Conservation (phyloP, 2,113 vertebrate species). For the Poeciliopsis retropinna region DNA sequence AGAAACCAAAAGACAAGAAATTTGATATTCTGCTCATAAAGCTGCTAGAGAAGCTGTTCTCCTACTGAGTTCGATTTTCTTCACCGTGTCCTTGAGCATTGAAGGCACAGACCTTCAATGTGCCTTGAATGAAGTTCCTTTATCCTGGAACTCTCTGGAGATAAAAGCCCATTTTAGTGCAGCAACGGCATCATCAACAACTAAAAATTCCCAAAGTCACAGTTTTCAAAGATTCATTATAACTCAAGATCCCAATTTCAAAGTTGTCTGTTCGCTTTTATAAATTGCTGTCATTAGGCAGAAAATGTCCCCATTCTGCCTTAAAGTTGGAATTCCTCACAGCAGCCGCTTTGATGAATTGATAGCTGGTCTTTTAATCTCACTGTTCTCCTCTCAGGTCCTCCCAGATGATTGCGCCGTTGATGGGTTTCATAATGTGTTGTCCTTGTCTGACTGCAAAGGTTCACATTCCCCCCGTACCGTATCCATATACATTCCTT, state of each 20-base stretch:
- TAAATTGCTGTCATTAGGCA: slow-evolving; percentile 59
- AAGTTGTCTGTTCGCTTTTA: slow-evolving; percentile 44
- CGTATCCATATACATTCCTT: slow-evolving; percentile 22
- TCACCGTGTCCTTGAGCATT: background rate
- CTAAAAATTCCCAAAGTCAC: slow-evolving; percentile 13
- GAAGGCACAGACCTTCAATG: background rate
- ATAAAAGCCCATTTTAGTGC: slow-evolving; percentile 9
- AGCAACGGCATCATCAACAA: background rate
- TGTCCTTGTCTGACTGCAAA: slow-evolving; percentile 52
- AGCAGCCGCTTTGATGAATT: slow-evolving; percentile 64
- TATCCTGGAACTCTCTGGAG: slow-evolving; percentile 7
- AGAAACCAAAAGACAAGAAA: slow-evolving; percentile 47
- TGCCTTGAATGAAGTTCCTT: background rate
- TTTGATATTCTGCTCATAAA: slow-evolving; percentile 37
- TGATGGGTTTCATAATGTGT: slow-evolving; percentile 54
- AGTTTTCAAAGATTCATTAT: slow-evolving; percentile 36
- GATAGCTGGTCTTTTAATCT: slow-evolving; percentile 68
- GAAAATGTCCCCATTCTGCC: slow-evolving; percentile 59
- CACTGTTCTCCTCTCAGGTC: slow-evolving; percentile 43
- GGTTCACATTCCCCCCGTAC: slow-evolving; percentile 23
- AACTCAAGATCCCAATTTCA: slow-evolving; percentile 33
- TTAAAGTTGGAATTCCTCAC: slow-evolving; percentile 57
- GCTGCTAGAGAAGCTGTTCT: slow-evolving; percentile 6
- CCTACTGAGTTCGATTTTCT: background rate
- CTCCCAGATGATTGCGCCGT: slow-evolving; percentile 59